These are phyloP conservation scores for Halichoerus grypus DNA, from an alignment of 2,113 vertebrate genomes.

Conservation along the genomic window DNA sequence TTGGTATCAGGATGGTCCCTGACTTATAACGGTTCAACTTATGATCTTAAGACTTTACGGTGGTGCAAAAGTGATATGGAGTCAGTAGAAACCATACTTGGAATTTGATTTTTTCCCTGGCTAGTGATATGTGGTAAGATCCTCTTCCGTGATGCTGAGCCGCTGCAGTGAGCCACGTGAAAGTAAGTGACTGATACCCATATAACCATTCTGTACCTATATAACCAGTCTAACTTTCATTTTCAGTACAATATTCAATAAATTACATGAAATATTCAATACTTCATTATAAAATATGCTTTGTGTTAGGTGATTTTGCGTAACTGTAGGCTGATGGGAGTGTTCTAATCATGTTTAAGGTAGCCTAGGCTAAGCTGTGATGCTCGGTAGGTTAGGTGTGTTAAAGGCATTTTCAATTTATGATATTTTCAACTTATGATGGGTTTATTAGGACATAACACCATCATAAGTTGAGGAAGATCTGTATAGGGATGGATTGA, in stretches of 20 bases:
- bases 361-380: neutral
- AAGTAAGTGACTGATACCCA: neutral
- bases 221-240: neutral
- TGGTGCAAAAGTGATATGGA: neutral
- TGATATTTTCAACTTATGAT: neutral
- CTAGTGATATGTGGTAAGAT: neutral
- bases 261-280: neutral
- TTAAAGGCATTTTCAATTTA: neutral
- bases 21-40: neutral
- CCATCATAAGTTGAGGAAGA: neutral
- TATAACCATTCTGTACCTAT: neutral
- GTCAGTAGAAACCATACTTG: neutral
- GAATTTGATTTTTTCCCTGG: neutral
- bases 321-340: neutral
- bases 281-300: neutral
- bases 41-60: neutral
- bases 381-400: neutral
- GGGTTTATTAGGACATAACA: neutral
- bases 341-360: neutral
- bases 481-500: neutral
- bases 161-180: neutral
- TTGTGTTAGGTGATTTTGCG: neutral
- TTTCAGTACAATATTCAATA: neutral
- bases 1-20: neutral
- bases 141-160: neutral